Base-by-base conservation (phyloP, 2,888 invertebrate genomes). In the Palloptera scutellata region DNA sequence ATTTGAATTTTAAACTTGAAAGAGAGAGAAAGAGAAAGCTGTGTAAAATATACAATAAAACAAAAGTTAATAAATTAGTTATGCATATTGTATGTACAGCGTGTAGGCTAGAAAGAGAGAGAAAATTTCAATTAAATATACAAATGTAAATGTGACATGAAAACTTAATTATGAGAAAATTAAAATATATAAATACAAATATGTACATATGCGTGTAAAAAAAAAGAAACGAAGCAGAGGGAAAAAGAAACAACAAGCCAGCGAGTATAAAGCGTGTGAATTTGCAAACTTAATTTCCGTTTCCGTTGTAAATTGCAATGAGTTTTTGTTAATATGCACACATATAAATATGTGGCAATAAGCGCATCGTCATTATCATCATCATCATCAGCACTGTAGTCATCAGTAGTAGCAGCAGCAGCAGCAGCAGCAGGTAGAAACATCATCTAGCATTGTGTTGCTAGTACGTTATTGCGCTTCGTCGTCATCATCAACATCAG, bases 1-100 rank as follows among this genome's bases (percentile, higher is more conserved):
- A 67, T 60, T 57, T 53, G 11, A 19, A 60, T 51, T 51, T 48
- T 10, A 58, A 52, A 51, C 15, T 59, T 48, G 62, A 43, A 4
- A 19, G 19, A 8, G 19, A 59, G 19, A 17, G 20, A 59, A 17
- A 43, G 6, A 42, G 13, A n/a, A 12, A 19, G 42, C 8, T 59
- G 58, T 59, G 58, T 11, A 3, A 19, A 11, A n/a, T 10, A 12
- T 20, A 55, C 20, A 42, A 12, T 51, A 64, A 58, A 48, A 52
- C 9, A 53, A 20, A 42, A 42, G 6, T 3, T 41, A 42, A 58
- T 6, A n/a, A 59, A 43, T 48, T 48, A 12, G 8, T 48, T n/a
- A n/a, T n/a, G 3, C 8, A 48, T 48, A 8, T 4, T 30, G 30
- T 30, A 30, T 30, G 30, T 30, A 30, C 3, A 30, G 6, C 30